Base-by-base conservation (phyloP, 2,797 vertebrate species). In the Hippocampus kuda region DNA sequence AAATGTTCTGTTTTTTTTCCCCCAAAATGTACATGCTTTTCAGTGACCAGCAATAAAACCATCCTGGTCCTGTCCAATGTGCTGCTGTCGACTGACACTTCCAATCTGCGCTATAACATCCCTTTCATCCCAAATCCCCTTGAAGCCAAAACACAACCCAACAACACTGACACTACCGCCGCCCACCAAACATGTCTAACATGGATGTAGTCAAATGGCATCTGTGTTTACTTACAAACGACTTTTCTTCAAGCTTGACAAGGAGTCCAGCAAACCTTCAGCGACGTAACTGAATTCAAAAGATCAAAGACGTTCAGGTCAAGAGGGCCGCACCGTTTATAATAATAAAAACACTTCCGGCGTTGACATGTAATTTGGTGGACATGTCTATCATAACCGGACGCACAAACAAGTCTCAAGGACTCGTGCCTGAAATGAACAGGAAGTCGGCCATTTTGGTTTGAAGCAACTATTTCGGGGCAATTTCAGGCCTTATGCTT, bases 301-400 rank as follows among this genome's bases (percentile, higher is more conserved):
- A 24, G 84, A 88, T 88, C 84, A 89, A 86, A 90, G 83, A 74
- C 78, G 76, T 51, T 53, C 27, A 38, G 65, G 48, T 66, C 27
- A 27, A 53, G 26, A 66, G 65, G 48, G 48, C 82, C n/a, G 51
- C 73, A 76, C 86, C 69, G 79, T 86, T 88, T 89, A 88, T 84
- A 87, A 84, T 84, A 86, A 89, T 86, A 90, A 80, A 84, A 85
- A 86, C 30, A 72, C 79, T 86, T 88, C 83, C 83, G 68, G 84
- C 72, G 13, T 68, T 87, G 49, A 59, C 53, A 41, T 57, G 4
- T 13, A 38, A 38, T 38, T 38, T 7, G 34, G 34, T 8, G 34
- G 34, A 38, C 34, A 38, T 38, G 15, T 24, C 11, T 56, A 41
- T 13, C 27, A 56, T n/a, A 22, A n/a, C 34, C 34, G 34, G 34